Base-by-base conservation (phyloP, 2,888 invertebrate genomes). In the Halocaridina rubra region DNA sequence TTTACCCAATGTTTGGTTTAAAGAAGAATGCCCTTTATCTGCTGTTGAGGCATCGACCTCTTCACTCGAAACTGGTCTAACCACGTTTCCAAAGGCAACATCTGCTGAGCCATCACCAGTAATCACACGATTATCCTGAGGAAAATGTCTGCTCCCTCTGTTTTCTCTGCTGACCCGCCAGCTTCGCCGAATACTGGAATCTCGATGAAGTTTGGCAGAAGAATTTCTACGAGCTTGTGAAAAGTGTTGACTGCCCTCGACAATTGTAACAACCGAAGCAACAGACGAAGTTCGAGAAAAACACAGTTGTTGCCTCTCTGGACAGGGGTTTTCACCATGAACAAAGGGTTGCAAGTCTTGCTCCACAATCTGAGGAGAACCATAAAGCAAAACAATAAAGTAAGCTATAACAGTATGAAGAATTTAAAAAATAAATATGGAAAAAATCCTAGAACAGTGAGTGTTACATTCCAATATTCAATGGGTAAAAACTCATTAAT, bases 281-380 rank as follows among this genome's bases (percentile, higher is more conserved):
- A 78, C 71, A 10, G 82, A 84, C 0, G 82, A 84, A 16, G 72
- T 78, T 8, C 78, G 77, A 13, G 82, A 84, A n/a, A 29, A 72
- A 1, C 29, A 32, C 0, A 46, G n/a, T n/a, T 76, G 81, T 16
- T 71, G 82, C 8, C 46, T 75, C 2, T 69, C 24, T 19, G 72
- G 7, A 8, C 33, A 16, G 39, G 64, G 24, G 33, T 19, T 53
- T 19, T 22, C 33, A 19, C 57, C 69, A 29, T 19, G 5, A n/a
- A 27, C 7, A 39, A 46, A 30, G 13, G 33, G 39, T 19, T 72
- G 61, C 16, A 84, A 22, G 8, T 78, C 78, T 27, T 46, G 64
- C n/a, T 81, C 81, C 22, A 61, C 74, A 27, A 81, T 72, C 81
- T 81, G 13, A 3, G 8, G 2, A 67, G 67, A 67, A 24, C 19